phyloP scores from a whole-genome alignment of 2,888 invertebrate species.

The Unio delphinus region DNA sequence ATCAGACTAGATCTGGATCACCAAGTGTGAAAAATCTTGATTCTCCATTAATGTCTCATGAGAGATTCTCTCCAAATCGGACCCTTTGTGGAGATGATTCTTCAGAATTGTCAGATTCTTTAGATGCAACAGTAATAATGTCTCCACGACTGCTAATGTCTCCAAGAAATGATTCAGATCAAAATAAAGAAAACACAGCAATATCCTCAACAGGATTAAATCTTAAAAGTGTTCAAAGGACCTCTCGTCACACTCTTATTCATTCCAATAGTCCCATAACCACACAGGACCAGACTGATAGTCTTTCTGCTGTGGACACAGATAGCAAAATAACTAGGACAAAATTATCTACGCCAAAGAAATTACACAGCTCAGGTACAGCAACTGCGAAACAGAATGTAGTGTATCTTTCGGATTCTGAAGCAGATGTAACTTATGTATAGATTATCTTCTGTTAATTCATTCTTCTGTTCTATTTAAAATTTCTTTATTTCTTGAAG shows the following conservation, averaged over 20 bases:
- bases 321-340: conserved; percentile 16
- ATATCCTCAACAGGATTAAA: conserved; percentile 18
- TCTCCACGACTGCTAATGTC: conserved; percentile 18
- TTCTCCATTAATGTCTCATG: conserved; percentile 30
- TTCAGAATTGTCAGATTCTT: conserved; percentile 18
- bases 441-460: too few relatives aligned
- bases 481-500: too few relatives aligned
- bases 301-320: conserved; percentile 30
- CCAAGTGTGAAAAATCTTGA: conserved; percentile 10
- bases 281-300: conserved; percentile 13
- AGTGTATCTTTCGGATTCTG: too few relatives aligned
- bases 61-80: conserved; percentile 33
- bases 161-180: conserved; percentile 29
- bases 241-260: conserved; percentile 25
- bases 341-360: too few relatives aligned
- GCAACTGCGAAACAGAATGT: too few relatives aligned
- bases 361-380: too few relatives aligned
- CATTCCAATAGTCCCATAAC: conserved; percentile 26
- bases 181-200: conserved; percentile 27
- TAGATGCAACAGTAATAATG: conserved; percentile 11
- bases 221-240: conserved; percentile 14
- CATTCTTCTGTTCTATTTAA: too few relatives aligned
- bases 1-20: conserved; percentile 8
- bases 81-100: conserved; percentile 22
- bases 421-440: too few relatives aligned